Evolutionary conservation across 2,113 vertebrate species (phyloP).

Genomic region (Ariopsis seemanni): DNA sequence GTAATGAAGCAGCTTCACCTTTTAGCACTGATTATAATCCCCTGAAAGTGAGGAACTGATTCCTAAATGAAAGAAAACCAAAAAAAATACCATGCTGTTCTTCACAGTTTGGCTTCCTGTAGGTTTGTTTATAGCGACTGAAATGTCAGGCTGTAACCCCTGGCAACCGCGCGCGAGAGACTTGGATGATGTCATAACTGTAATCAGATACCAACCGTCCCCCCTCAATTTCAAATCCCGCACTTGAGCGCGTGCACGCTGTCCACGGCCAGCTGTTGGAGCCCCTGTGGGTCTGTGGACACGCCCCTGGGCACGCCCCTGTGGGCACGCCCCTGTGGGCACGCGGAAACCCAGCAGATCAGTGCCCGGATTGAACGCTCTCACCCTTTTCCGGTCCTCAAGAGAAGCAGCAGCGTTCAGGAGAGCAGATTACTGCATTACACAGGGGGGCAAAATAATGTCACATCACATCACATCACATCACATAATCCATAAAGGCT

Average conservation of each 20-base stretch:
- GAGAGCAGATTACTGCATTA: neutral
- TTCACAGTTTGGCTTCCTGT: slow-evolving; percentile 7
- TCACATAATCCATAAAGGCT: neutral
- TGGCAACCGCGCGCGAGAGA: slow-evolving; percentile 49
- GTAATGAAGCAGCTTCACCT: neutral
- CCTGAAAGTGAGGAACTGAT: neutral
- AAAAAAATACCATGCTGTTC: neutral
- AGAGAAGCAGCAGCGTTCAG: neutral
- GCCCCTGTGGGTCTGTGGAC: too few relatives aligned
- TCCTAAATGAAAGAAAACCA: neutral
- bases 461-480: neutral
- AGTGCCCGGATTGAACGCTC: neutral
- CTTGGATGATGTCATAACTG: slow-evolving; percentile 47
- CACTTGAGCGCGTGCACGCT: neutral
- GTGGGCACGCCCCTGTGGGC: too few relatives aligned
- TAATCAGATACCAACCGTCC: neutral
- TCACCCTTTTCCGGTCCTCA: neutral
- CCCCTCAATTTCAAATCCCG: neutral
- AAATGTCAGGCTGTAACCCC: slow-evolving; percentile 51
- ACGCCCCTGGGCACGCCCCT: too few relatives aligned
- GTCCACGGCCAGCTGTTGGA: neutral
- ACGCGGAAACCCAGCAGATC: too few relatives aligned
- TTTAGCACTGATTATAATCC: neutral
- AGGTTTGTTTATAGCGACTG: slow-evolving; percentile 21
- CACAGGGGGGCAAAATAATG: neutral